Conservation (phyloP, 2,888 invertebrate genomes). For the Elmis aenea region DNA sequence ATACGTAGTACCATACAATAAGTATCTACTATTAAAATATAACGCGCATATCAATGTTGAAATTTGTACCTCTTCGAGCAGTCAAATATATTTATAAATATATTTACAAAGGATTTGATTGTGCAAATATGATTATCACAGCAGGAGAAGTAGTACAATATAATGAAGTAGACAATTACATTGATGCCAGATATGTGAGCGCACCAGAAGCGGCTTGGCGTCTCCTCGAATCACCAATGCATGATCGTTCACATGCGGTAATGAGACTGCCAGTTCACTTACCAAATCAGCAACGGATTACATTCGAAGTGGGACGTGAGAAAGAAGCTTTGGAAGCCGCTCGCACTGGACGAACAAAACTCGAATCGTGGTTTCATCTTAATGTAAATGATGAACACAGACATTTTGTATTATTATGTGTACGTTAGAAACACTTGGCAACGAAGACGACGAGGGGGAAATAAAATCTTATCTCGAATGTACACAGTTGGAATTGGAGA, state of each 20-base stretch:
- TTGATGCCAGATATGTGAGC: constrained; percentile 36
- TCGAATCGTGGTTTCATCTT: constrained; percentile 30
- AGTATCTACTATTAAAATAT: neutral
- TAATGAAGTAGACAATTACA: constrained; percentile 1
- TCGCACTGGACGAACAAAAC: constrained; percentile 14
- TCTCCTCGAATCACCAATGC: constrained; percentile 28
- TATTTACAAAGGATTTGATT: constrained; percentile 2
- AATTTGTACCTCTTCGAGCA: constrained; percentile 26
- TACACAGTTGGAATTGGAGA: constrained; percentile 10
- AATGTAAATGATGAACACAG: constrained; percentile 22
- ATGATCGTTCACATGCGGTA: constrained; percentile 32
- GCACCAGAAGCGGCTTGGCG: constrained; percentile 39
- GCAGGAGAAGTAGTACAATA: neutral
- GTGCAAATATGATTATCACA: neutral
- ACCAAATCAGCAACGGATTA: constrained; percentile 21
- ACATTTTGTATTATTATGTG: constrained; percentile 7
- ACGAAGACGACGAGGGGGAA: constrained; percentile 5
- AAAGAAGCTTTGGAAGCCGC: constrained; percentile 9
- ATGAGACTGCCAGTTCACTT: constrained; percentile 36
- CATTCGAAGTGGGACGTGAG: constrained; percentile 15
- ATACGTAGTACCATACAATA: neutral
- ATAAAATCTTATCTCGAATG: constrained; percentile 10
- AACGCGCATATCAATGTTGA: constrained; percentile 30
- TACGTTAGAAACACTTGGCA: constrained; percentile 3
- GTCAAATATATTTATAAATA: constrained; percentile 31